Conservation (phyloP, 2,797 vertebrate genomes). For the Hoplostethus atlanticus region DNA sequence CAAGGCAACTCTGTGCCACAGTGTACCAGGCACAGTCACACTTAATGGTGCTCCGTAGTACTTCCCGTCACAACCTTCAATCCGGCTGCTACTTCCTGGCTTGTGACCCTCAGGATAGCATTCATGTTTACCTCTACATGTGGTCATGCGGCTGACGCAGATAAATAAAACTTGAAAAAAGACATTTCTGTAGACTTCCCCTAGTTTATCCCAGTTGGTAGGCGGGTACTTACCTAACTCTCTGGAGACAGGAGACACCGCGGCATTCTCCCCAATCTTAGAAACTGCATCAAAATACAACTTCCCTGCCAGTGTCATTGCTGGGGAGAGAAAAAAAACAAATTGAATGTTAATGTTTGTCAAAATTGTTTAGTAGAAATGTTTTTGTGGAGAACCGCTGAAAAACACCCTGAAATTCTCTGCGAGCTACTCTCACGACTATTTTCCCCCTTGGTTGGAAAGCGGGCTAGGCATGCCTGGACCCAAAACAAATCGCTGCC, state of each 20-base stretch:
- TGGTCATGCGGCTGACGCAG: too few species aligned
- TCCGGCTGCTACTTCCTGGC: neutral
- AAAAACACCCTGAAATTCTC: neutral
- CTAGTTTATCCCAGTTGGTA: constrained; percentile 27
- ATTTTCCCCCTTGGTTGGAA: neutral
- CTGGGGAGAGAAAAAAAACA: constrained; percentile 75
- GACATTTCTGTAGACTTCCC: constrained; percentile 13
- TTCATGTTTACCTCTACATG: neutral
- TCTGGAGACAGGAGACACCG: constrained; percentile 94
- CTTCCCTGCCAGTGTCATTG: constrained; percentile 94
- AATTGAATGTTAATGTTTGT: constrained; percentile 53
- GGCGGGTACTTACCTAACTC: constrained; percentile 91
- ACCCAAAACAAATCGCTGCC: neutral
- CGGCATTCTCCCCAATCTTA: constrained; percentile 95
- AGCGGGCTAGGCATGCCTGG: neutral
- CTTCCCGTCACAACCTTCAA: constrained; percentile 15
- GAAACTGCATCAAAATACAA: constrained; percentile 96
- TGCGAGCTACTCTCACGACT: neutral
- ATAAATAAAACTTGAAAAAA: constrained; percentile 4
- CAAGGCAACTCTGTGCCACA: constrained; percentile 21
- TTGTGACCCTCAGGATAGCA: neutral
- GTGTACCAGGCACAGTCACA: neutral
- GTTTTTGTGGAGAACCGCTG: neutral
- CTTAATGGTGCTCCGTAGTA: too few species aligned
- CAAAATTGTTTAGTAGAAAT: neutral